Conservation (phyloP, 2,888 invertebrate genomes). For the Meiosimyza decipiens region DNA sequence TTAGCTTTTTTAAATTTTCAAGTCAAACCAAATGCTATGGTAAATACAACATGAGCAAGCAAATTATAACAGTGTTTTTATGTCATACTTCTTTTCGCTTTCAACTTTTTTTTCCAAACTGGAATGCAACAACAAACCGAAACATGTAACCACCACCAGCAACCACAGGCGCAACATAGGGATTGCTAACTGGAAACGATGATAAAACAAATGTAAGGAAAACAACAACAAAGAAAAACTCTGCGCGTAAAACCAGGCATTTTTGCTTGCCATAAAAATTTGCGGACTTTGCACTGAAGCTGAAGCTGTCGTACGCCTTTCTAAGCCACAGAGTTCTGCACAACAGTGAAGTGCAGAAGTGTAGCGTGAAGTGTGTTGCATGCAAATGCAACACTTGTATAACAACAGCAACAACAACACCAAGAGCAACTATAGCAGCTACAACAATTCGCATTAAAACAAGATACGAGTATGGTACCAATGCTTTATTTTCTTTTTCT, state of each 20-base stretch:
- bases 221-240: too few relatives aligned
- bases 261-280: slow-evolving; percentile 15
- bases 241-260: too few relatives aligned
- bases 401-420: slow-evolving; percentile 23
- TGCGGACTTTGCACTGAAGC: slow-evolving; percentile 31
- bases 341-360: neutral
- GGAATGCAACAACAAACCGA: slow-evolving; percentile 24
- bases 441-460: neutral
- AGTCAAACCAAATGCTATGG: neutral
- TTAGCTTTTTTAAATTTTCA: neutral
- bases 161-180: slow-evolving; percentile 16
- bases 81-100: neutral
- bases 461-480: neutral
- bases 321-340: slow-evolving; percentile 27
- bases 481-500: too few relatives aligned
- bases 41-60: neutral
- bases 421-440: slow-evolving; percentile 35
- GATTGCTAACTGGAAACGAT: slow-evolving; percentile 10
- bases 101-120: neutral
- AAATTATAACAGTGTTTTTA: slow-evolving; percentile 1
- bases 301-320: slow-evolving; percentile 23
- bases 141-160: neutral
- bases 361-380: neutral
- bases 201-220: too few relatives aligned
- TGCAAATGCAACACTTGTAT: slow-evolving; percentile 25